Conservation (phyloP, 2,113 vertebrate species). For the Equus quagga region DNA sequence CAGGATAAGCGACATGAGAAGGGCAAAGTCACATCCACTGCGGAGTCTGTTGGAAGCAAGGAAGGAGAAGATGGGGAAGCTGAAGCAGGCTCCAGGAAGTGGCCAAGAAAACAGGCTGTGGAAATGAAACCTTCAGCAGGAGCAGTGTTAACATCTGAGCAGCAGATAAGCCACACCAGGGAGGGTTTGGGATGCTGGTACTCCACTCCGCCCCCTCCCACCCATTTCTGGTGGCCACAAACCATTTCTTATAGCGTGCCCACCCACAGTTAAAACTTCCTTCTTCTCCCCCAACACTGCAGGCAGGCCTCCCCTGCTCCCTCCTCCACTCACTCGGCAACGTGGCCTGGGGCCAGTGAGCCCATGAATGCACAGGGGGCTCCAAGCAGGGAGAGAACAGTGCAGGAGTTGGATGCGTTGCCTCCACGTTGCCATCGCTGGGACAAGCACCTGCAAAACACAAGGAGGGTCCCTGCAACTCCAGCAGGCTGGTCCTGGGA, state of each 20-base stretch:
- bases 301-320: background rate
- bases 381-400: constrained; percentile 91
- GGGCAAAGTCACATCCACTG: background rate
- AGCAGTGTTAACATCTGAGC: background rate
- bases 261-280: background rate
- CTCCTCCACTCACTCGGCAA: constrained; percentile 90
- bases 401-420: constrained; percentile 94
- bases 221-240: background rate
- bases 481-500: background rate
- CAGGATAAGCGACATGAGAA: background rate
- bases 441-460: constrained; percentile 88
- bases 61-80: background rate
- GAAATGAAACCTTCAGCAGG: background rate
- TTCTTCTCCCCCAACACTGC: background rate
- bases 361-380: constrained; percentile 93
- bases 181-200: background rate
- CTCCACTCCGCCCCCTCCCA: background rate
- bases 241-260: background rate
- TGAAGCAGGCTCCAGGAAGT: background rate
- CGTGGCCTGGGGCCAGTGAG: constrained; percentile 88
- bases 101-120: constrained; percentile 16
- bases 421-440: constrained; percentile 95
- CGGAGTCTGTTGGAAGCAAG: background rate
- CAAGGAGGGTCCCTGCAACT: background rate
- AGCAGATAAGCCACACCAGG: background rate